Evolutionary conservation across 2,888 invertebrate species (phyloP), one percentile per base, ranked within the genome.

Genomic region (Ceratothoa steindachneri): DNA sequence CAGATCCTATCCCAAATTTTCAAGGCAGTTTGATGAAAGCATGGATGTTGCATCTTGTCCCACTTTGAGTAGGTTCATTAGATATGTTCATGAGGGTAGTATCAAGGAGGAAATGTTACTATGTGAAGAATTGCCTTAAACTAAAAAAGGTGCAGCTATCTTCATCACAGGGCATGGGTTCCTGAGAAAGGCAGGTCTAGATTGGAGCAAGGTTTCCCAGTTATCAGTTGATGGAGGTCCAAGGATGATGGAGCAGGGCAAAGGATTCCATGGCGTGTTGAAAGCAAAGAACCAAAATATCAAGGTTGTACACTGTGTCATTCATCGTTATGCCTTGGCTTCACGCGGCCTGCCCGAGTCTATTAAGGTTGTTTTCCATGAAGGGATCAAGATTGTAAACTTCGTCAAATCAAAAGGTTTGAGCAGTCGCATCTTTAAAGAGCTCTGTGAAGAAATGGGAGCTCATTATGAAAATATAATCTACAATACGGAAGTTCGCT

Each of bases 291-390:
- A n/a, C n/a, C n/a, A n/a, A n/a, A n/a, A n/a, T n/a, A n/a, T n/a
- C n/a, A n/a, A n/a, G n/a, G n/a, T n/a, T n/a, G n/a, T n/a, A n/a
- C n/a, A n/a, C n/a, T n/a, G n/a, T n/a, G n/a, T n/a, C n/a, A n/a
- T n/a, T n/a, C n/a, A n/a, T n/a, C n/a, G n/a, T n/a, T n/a, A n/a
- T n/a, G n/a, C 69, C 69, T 55, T 69, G 69, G 29, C 55, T 24
- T 71, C 71, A 71, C 65, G n/a, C 4, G 71, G 71, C 71, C 64
- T 71, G 65, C 71, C 71, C 64, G 15, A 71, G 71, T 71, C 71
- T 65, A 19, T 71, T 65, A 64, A 71, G 71, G 65, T 71, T 65
- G 71, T 71, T 71, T 31, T 71, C 41, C 27, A n/a, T n/a, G 69
- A 69, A 22, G 2, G 53, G 19, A 69, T 71, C 31, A 55, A 55